Percentiles rank a stretch among this genome's conserved stretches.
Evolutionary conservation across 1,140 invertebrate genomes (phyloP).

Genomic region (Sinella curviseta): DNA sequence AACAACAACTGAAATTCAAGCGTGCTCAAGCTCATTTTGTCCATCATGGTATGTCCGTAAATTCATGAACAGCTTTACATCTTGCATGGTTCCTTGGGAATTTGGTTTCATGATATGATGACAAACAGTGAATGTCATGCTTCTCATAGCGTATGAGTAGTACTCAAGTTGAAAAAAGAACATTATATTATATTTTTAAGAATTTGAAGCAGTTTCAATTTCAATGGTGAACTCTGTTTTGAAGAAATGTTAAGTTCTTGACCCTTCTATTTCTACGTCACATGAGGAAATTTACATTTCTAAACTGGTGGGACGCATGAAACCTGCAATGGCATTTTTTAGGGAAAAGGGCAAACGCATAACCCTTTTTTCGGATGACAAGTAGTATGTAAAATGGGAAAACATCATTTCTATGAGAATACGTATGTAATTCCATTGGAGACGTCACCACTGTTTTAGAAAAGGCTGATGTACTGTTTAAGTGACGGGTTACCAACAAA

Average conservation of each 20-base stretch:
- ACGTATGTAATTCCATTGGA: conserved; percentile 4
- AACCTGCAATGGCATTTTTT: neutral
- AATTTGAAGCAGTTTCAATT: too few relatives aligned
- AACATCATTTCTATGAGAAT: neutral
- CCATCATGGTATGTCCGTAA: neutral
- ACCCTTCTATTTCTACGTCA: neutral
- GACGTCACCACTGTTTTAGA: conserved; percentile 12
- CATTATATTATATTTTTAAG: too few relatives aligned
- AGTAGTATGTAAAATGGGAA: neutral
- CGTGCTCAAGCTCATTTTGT: neutral
- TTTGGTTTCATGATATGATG: too few relatives aligned
- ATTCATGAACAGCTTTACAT: neutral
- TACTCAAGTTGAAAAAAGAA: too few relatives aligned
- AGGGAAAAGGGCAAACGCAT: neutral
- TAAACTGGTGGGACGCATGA: neutral
- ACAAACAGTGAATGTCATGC: too few relatives aligned
- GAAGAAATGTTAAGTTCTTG: neutral
- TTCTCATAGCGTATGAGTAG: too few relatives aligned
- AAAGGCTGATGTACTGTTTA: neutral
- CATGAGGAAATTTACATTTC: too few relatives aligned
- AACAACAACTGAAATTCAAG: neutral
- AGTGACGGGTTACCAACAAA: conserved; percentile 16
- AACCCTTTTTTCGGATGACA: conserved; percentile 20
- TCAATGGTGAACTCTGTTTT: too few relatives aligned
- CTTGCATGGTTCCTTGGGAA: too few relatives aligned